phyloP scores from a whole-genome alignment of 1,140 invertebrate genomes.

The Triops cancriformis region DNA sequence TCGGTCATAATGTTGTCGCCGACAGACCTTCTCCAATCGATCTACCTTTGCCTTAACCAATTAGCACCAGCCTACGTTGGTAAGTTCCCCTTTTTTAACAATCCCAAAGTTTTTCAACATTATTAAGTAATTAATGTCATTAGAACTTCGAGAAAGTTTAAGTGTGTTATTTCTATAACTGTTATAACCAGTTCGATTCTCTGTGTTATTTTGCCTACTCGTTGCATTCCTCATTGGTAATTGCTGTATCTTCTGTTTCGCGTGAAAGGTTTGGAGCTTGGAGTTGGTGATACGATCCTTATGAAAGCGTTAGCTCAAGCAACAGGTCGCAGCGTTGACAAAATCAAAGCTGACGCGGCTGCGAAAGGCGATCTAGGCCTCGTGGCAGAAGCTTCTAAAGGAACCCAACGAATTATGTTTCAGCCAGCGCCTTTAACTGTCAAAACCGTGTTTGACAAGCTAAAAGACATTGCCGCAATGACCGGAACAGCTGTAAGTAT shows the following conservation, averaged over 20 bases:
- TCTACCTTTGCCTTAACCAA: conserved; percentile 94
- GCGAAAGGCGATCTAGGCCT: conserved; percentile 79
- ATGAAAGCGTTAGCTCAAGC: conserved; percentile 92
- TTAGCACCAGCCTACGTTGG: conserved; percentile 89
- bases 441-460: conserved; percentile 67
- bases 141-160: background rate
- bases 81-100: conserved; percentile 32
- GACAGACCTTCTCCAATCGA: conserved; percentile 74
- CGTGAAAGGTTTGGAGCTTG: conserved; percentile 64
- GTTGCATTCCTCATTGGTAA: background rate
- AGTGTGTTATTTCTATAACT: background rate
- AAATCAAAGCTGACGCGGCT: conserved; percentile 74
- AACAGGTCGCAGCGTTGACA: conserved; percentile 74
- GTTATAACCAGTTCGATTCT: no score
- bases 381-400: conserved; percentile 83
- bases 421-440: conserved; percentile 24
- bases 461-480: conserved; percentile 83
- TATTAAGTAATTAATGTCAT: no score
- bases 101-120: background rate
- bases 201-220: conserved; percentile 18
- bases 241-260: conserved; percentile 40
- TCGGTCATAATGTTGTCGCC: conserved; percentile 83
- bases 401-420: conserved; percentile 62
- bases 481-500: conserved; percentile 25
- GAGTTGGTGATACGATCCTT: conserved; percentile 85